These are phyloP conservation scores for Cephus pygmeus DNA, from an alignment of 2,888 invertebrate genomes.

Conservation along the genomic window DNA sequence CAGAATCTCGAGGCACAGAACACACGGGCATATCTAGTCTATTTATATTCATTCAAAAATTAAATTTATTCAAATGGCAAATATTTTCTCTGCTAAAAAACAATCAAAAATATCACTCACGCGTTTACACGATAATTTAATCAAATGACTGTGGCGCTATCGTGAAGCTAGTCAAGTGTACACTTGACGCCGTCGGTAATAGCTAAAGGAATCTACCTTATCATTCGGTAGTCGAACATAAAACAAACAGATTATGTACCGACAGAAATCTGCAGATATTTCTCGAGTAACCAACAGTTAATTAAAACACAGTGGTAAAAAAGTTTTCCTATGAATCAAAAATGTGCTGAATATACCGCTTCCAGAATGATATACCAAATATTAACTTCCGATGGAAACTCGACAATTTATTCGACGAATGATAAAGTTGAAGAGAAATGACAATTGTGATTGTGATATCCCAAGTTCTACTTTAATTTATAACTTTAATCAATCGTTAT, in stretches of 20 bases:
- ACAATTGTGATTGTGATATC: too few species aligned
- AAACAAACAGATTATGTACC: not conserved
- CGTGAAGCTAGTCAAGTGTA: not conserved
- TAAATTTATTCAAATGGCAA: not conserved
- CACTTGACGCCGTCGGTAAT: not conserved
- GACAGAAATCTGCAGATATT: not conserved
- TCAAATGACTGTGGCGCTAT: not conserved
- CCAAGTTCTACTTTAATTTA: too few species aligned
- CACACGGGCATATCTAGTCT: too few species aligned
- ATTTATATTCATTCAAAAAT: slow-evolving; percentile 58
- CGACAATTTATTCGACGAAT: too few species aligned
- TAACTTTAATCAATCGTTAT: too few species aligned
- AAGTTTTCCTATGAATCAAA: not conserved
- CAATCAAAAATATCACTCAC: not conserved
- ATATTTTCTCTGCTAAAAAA: too few species aligned
- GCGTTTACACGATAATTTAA: too few species aligned
- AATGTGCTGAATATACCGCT: not conserved
- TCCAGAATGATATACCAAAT: not conserved
- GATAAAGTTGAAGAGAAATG: too few species aligned
- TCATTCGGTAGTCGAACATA: not conserved
- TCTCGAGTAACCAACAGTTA: not conserved
- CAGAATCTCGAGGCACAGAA: too few species aligned
- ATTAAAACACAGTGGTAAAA: not conserved
- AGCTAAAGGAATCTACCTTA: not conserved
- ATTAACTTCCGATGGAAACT: not conserved